Percentiles rank a stretch among this genome's conserved stretches.
Evolutionary conservation across 2,888 invertebrate species (phyloP).

Genomic region (Macrophya annulata): DNA sequence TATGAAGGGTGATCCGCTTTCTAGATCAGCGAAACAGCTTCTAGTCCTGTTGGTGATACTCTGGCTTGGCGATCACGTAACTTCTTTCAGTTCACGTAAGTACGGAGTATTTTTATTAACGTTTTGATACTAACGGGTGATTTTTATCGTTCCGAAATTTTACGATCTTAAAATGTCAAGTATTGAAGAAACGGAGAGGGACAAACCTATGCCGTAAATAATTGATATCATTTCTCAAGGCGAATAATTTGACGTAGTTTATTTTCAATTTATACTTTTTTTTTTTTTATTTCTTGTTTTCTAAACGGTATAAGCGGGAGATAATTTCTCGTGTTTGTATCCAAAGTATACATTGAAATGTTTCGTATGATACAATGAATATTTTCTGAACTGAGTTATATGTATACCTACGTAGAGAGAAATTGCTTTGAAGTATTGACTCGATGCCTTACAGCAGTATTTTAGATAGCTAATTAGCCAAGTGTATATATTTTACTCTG

Average conservation of each 20-base stretch:
- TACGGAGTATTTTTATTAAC: neutral
- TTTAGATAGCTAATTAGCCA: slow-evolving; percentile 9
- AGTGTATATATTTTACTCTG: neutral
- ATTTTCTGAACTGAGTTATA: neutral
- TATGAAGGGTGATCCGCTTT: slow-evolving; percentile 75
- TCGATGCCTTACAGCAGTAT: neutral
- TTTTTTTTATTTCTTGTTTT: neutral
- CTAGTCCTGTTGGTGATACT: slow-evolving; percentile 70
- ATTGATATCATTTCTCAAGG: neutral
- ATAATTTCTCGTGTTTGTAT: neutral
- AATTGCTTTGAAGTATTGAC: slow-evolving; percentile 31
- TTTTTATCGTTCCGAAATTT: neutral
- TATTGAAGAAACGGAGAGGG: neutral
- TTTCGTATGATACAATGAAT: neutral
- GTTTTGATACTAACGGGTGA: neutral
- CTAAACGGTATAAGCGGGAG: neutral
- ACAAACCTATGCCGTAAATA: neutral
- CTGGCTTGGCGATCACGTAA: slow-evolving; percentile 66
- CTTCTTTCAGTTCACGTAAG: slow-evolving; percentile 44
- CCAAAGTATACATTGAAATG: neutral
- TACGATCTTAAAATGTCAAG: neutral
- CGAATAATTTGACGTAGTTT: neutral
- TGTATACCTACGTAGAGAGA: neutral
- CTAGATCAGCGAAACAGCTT: slow-evolving; percentile 69
- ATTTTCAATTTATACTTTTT: neutral